Percentiles rank a stretch among this genome's conserved stretches.
phyloP scores from a whole-genome alignment of 2,797 vertebrate species.

The Luscinia megarhynchos region DNA sequence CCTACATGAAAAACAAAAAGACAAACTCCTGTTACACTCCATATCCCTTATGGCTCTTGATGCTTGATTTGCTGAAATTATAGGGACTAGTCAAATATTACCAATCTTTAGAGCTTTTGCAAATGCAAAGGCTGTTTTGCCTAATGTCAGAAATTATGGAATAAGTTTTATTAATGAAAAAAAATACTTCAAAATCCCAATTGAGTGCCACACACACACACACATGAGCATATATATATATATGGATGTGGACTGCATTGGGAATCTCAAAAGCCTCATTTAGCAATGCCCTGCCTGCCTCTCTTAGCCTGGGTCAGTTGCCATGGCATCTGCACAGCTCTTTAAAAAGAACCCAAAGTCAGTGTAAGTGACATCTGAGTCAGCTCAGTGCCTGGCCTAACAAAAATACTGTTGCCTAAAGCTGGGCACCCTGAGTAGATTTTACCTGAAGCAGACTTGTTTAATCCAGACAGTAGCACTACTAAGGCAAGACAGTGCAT shows the following conservation, averaged over 20 bases:
- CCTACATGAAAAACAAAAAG: not conserved
- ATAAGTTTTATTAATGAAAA: not conserved
- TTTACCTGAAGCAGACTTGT: not conserved
- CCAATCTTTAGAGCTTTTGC: not conserved
- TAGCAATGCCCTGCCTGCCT: not conserved
- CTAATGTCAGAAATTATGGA: not conserved
- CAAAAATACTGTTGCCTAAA: not conserved
- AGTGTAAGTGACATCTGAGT: not conserved
- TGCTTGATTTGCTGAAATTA: not conserved
- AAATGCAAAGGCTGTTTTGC: not conserved
- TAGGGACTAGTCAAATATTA: not conserved
- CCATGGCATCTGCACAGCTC: slow-evolving; percentile 5
- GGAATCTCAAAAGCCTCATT: slow-evolving; percentile 13
- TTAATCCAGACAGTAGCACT: not conserved
- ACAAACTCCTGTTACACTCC: not conserved
- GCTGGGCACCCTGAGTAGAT: not conserved
- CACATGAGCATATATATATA: too few species aligned
- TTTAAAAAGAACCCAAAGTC: not conserved
- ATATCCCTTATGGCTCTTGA: not conserved
- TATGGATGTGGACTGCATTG: not conserved
- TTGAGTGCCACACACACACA: not conserved
- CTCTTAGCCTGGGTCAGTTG: slow-evolving; percentile 14
- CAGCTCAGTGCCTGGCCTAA: not conserved
- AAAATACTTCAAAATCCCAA: not conserved
- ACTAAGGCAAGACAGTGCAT: not conserved